A percentile compares a stretch with the other conserved stretches of the same genome.
phyloP scores from a whole-genome alignment of 2,797 vertebrate genomes.

The Rhodeus uyekii region DNA sequence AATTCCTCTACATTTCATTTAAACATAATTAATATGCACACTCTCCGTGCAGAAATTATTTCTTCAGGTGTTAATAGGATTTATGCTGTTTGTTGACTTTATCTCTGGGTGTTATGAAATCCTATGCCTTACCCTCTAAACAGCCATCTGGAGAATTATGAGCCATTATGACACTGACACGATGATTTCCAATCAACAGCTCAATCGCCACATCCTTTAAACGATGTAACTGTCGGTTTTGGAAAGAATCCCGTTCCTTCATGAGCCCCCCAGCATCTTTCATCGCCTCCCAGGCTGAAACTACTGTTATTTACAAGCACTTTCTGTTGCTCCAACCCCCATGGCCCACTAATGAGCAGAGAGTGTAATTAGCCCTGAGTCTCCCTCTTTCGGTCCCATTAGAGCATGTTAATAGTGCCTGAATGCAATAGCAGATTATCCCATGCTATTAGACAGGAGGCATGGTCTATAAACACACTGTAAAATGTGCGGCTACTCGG shows the following conservation, averaged over 20 bases:
- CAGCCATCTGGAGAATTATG: slow-evolving; percentile 64
- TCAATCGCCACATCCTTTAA: background rate
- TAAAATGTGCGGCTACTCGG: background rate
- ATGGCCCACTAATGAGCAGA: slow-evolving; percentile 43
- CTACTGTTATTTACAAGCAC: slow-evolving; percentile 28
- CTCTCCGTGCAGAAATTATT: slow-evolving; percentile 65
- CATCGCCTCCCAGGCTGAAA: slow-evolving; percentile 5
- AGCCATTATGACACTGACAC: slow-evolving; percentile 53
- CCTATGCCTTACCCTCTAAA: slow-evolving; percentile 66
- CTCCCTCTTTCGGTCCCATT: slow-evolving; percentile 58
- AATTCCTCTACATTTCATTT: slow-evolving; percentile 61
- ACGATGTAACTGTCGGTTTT: slow-evolving; percentile 2
- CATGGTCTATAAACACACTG: background rate
- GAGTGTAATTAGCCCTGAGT: slow-evolving; percentile 59
- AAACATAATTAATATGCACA: slow-evolving; percentile 69
- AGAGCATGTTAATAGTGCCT: slow-evolving; percentile 61
- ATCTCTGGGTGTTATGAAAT: slow-evolving; percentile 66
- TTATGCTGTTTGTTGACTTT: slow-evolving; percentile 59
- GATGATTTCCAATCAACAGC: slow-evolving; percentile 2
- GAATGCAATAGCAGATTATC: slow-evolving; percentile 34
- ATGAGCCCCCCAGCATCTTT: background rate
- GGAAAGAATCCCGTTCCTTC: slow-evolving; percentile 11
- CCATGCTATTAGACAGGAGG: slow-evolving; percentile 13
- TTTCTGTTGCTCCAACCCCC: slow-evolving; percentile 21
- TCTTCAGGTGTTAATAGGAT: slow-evolving; percentile 67